Evolutionary conservation across 2,113 vertebrate genomes (phyloP).

Genomic region (Fulica atra): DNA sequence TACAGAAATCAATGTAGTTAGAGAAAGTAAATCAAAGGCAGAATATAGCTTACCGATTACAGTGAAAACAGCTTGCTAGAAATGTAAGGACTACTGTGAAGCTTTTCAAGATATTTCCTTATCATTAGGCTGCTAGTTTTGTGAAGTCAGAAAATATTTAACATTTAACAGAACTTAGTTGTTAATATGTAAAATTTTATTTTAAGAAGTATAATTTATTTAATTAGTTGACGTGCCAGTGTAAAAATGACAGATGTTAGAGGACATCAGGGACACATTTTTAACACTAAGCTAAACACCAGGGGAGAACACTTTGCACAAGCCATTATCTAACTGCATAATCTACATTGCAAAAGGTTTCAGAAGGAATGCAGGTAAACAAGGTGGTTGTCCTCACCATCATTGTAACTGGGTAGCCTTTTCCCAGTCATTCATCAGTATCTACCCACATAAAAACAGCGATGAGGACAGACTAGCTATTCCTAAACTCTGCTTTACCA

Average conservation of each 20-base stretch:
- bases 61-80: constrained; percentile 8
- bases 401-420: background rate
- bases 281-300: constrained; percentile 22
- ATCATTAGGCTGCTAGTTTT: background rate
- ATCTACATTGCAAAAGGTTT: background rate
- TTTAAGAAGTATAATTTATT: constrained; percentile 40
- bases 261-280: constrained; percentile 29
- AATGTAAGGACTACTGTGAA: background rate
- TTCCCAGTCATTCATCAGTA: background rate
- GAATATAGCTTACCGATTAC: background rate
- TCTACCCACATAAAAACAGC: background rate
- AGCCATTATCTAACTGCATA: background rate
- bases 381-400: background rate
- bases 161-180: constrained; percentile 59
- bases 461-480: background rate
- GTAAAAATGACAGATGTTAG: constrained; percentile 58
- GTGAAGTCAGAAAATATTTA: constrained; percentile 45
- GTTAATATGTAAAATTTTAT: constrained; percentile 34
- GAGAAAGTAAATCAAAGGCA: constrained; percentile 47
- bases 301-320: background rate
- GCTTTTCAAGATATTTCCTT: constrained; percentile 24
- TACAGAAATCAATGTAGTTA: constrained; percentile 41
- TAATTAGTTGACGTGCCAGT: constrained; percentile 51
- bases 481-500: background rate
- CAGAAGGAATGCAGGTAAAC: background rate